Evolutionary conservation across 2,113 vertebrate genomes (phyloP), one percentile per base, ranked within the genome.

Genomic region (Uria lomvia): DNA sequence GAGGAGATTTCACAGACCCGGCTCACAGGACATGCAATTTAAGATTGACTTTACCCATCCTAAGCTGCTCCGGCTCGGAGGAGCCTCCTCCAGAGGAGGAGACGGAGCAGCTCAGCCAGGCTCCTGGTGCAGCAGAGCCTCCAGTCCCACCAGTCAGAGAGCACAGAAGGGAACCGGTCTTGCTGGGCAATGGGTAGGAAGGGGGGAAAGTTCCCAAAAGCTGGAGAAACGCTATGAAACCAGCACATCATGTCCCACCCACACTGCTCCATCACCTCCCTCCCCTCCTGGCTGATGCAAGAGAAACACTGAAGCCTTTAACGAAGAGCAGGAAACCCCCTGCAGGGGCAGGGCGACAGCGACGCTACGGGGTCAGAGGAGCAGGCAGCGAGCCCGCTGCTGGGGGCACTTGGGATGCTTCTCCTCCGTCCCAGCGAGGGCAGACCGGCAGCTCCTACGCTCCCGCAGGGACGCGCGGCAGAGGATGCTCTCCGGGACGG

Each of bases 351-450:
- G 40, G 30, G 19, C 0, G 30, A 84, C 67, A 8, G n/a, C 26
- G 6, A 2, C 0, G 29, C 1, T 19, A 6, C 1, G 2, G 55
- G 71, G 34, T 20, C 21, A 8, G 76, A 9, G 0, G 16, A 60
- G 55, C 43, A 12, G 26, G 76, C 71, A 50, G 55, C 2, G 4
- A 86, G 27, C 22, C 34, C 0, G 2, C 81, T 21, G 78, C 34
- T 8, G 2, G 32, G 10, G 30, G 49, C 36, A n/a, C 75, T 53
- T 8, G 5, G 2, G 67, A 52, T 0, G 4, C 26, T n/a, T 32
- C 45, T 18, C 40, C 10, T 3, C 3, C 4, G 2, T 4, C 66
- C 55, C 73, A 4, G 12, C 38, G 12, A 12, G 18, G 66, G 16
- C 40, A 38, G 52, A 16, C 0, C 1, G 50, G 40, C 60, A 11